Conservation (phyloP, 1,140 invertebrate species). For the Samia ricini region DNA sequence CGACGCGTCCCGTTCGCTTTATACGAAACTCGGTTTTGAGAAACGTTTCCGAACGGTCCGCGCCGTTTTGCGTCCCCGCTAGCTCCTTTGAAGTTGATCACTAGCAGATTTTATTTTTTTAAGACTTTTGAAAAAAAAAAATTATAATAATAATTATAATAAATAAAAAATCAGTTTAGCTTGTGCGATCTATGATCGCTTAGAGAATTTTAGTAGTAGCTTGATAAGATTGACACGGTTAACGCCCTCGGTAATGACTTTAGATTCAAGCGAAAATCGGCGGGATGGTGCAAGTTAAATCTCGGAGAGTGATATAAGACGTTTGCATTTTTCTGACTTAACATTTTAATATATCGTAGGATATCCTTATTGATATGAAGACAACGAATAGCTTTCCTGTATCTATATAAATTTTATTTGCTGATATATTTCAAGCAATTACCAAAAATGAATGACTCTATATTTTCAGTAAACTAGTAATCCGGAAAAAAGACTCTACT, state of each 20-base stretch:
- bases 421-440: not conserved
- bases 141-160: too few relatives aligned
- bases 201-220: constrained; percentile 72
- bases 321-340: constrained; percentile 27
- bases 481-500: too few relatives aligned
- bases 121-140: constrained; percentile 75
- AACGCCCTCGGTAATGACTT: constrained; percentile 55
- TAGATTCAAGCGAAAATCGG: constrained; percentile 3
- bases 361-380: constrained; percentile 23
- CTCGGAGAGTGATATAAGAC: constrained; percentile 11
- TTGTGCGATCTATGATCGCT: constrained; percentile 73
- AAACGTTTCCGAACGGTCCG: constrained; percentile 87
- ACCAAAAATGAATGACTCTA: not conserved
- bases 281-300: constrained; percentile 15
- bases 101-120: constrained; percentile 78
- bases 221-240: constrained; percentile 68
- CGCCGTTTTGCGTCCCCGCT: constrained; percentile 84
- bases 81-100: constrained; percentile 61
- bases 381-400: constrained; percentile 40
- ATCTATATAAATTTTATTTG: constrained; percentile 9
- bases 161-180: constrained; percentile 74
- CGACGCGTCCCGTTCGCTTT: constrained; percentile 88
- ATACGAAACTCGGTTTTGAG: constrained; percentile 88
- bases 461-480: constrained; percentile 16
- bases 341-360: constrained; percentile 30